Evolutionary conservation across 30 jellyfish, hydroid and myxozoan species (phyloP), one percentile per base, ranked within the genome.

Genomic region (Haliclystus octoradiatus): DNA sequence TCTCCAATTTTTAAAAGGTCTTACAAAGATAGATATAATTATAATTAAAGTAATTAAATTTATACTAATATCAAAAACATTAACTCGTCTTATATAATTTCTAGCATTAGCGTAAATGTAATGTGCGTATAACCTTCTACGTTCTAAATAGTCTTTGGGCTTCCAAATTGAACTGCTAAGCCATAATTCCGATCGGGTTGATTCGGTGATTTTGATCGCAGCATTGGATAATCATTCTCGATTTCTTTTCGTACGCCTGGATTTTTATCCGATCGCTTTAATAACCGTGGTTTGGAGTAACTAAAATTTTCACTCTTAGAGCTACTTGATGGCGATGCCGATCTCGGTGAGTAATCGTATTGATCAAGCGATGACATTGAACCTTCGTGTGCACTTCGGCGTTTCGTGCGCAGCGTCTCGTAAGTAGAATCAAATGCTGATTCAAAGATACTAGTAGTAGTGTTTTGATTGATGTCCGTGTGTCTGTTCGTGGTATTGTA

Each of bases 171-270:
- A n/a, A n/a, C n/a, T 0, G 83, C 62, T 2, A 79, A 70, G 46
- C 93, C 93, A 33, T 79, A 79, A 0, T 69, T 69, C 26, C 93
- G 46, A 13, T 79, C 84, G 19, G 78, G 83, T 46, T 52, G 49
- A 26, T 74, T 65, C 1, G 93, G 84, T 19, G 93, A 69, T 51
- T 79, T 83, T 13, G 90, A 84, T 51, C 49, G 32, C 81, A 83
- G 69, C 47, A 79, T 74, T 53, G 84, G 88, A 34, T 83, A 83
- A 52, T 83, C 90, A 29, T 74, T 81, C 50, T 83, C 90, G 62
- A 73, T 72, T 52, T 83, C 90, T 24, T 66, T 64, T 13, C 84
- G 72, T 35, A 75, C 84, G 19, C 95, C 95, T 0, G 95, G 95
- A 50, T 52, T 49, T 4, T 28, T 60, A 22, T 57, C 81, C 26